Percentiles rank a stretch among this genome's conserved stretches.
These are phyloP conservation scores for Notolabrus celidotus DNA, from an alignment of 2,797 vertebrate species.

Conservation along the genomic window DNA sequence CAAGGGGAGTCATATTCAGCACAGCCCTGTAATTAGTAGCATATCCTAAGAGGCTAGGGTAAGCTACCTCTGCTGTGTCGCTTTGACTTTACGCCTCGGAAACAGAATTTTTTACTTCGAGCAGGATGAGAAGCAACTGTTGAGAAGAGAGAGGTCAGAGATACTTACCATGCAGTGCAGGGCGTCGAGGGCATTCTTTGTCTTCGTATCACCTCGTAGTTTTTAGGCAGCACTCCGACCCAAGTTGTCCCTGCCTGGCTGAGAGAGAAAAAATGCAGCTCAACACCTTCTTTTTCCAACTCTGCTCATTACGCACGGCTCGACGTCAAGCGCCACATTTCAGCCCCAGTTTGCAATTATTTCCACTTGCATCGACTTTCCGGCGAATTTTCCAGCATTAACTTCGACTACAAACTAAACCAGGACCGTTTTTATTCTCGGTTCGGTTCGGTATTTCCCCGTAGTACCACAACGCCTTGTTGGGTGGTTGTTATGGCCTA, in stretches of 20 bases:
- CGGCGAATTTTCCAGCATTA: conserved; percentile 29
- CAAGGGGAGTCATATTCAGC: conserved; percentile 42
- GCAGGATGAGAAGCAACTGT: conserved; percentile 64
- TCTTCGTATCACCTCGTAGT: conserved; percentile 57
- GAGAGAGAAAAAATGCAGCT: conserved; percentile 77
- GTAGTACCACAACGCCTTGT: conserved; percentile 78
- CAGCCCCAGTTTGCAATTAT: conserved; percentile 22
- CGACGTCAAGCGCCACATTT: conserved; percentile 76
- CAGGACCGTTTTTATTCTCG: conserved; percentile 58
- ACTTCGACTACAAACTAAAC: conserved; percentile 56
- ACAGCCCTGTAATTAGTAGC: conserved; percentile 81
- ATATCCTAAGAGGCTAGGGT: conserved; percentile 76
- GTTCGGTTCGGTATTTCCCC: conserved; percentile 75
- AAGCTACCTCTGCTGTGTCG: conserved; percentile 72
- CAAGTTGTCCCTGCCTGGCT: conserved; percentile 82
- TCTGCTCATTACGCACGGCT: conserved; percentile 81
- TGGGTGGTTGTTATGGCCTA: conserved; percentile 84
- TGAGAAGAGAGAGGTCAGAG: conserved; percentile 41
- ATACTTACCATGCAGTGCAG: conserved; percentile 65
- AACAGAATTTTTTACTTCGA: conserved; percentile 56
- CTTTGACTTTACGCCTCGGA: conserved; percentile 66
- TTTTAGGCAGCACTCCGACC: conserved; percentile 65
- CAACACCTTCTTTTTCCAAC: conserved; percentile 86
- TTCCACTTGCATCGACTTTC: conserved; percentile 74
- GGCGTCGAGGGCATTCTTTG: conserved; percentile 38